Base-by-base conservation (phyloP, 2,888 invertebrate species). In the Frankliniella intonsa region DNA sequence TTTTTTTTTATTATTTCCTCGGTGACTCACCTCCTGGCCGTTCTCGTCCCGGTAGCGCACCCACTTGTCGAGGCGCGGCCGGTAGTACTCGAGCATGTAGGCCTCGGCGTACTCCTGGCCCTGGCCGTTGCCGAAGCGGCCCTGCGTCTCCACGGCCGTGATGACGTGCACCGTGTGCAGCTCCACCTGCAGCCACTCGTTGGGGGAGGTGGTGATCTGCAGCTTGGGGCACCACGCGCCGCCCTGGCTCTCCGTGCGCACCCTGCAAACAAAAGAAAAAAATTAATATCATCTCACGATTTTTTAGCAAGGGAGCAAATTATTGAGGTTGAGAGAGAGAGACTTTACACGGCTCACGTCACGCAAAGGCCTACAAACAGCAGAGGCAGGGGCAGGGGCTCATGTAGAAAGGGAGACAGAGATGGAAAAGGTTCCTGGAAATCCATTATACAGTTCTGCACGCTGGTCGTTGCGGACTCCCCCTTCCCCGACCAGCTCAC, bases 221-320 rank as follows among this genome's bases (percentile, higher is more conserved):
- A 91, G 90, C 88, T 93, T 92, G 17, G 97, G 97, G 89, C 97
- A 97, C 97, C 97, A 97, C 0, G 97, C 97, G 80, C 97, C 97
- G 19, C 96, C 95, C 86, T 93, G 92, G 84, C 91, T 90, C 87
- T 97, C 97, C 85, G 92, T 92, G 84, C 94, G 92, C 85, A 97
- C 90, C 88, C 97, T 97, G 91, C 50, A 89, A 88, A 83, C 84
- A 85, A 84, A 85, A 83, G 84, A 83, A 65, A 82, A 80, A 81
- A 82, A 38, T 3, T 3, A 38, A 38, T 38, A 5, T 3, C 3
- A 38, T 5, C 38, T 38, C 3, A 38, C 38, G 38, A 38, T 38
- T 38, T 38, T 38, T 3, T 38, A 38, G 0, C 55, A 12, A 19
- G 12, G 55, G 55, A 3, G 55, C 55, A 38, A 38, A 2, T 2